phyloP scores from a whole-genome alignment of 2,113 vertebrate species.

The Cranoglanis bouderius region DNA sequence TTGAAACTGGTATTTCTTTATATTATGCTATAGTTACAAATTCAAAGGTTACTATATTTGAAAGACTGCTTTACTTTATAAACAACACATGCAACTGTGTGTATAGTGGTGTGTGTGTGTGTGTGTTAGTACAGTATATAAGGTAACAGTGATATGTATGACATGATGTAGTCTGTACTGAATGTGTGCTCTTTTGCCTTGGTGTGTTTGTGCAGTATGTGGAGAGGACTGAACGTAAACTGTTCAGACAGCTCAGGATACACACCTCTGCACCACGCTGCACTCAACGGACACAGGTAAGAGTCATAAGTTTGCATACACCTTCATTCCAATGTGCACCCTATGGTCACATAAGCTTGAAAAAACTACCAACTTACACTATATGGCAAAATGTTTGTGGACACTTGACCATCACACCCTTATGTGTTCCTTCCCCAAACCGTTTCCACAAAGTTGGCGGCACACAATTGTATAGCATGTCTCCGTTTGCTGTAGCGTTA shows the following conservation, averaged over 20 bases:
- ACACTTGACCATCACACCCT: neutral
- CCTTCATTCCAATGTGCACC: too few relatives aligned
- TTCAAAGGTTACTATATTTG: neutral
- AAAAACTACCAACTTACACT: neutral
- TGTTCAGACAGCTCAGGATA: constrained; percentile 85
- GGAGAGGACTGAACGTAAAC: constrained; percentile 86
- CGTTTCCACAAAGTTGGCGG: neutral
- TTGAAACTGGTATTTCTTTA: neutral
- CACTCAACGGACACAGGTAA: constrained; percentile 88
- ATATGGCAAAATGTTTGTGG: neutral
- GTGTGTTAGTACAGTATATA: neutral
- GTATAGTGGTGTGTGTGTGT: neutral
- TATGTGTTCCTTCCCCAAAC: neutral
- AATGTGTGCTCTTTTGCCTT: neutral
- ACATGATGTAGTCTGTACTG: neutral
- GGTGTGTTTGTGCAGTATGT: constrained; percentile 79
- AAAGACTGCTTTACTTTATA: neutral
- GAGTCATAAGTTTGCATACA: neutral
- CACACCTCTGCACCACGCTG: constrained; percentile 85
- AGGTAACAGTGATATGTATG: neutral
- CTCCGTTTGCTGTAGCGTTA: neutral
- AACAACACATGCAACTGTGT: neutral
- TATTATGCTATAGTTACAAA: neutral
- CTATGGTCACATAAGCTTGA: neutral
- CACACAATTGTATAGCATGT: neutral